Percentiles rank a stretch among this genome's conserved stretches.
Evolutionary conservation across 2,888 invertebrate genomes (phyloP).

Genomic region (Tanypteryx hageni): DNA sequence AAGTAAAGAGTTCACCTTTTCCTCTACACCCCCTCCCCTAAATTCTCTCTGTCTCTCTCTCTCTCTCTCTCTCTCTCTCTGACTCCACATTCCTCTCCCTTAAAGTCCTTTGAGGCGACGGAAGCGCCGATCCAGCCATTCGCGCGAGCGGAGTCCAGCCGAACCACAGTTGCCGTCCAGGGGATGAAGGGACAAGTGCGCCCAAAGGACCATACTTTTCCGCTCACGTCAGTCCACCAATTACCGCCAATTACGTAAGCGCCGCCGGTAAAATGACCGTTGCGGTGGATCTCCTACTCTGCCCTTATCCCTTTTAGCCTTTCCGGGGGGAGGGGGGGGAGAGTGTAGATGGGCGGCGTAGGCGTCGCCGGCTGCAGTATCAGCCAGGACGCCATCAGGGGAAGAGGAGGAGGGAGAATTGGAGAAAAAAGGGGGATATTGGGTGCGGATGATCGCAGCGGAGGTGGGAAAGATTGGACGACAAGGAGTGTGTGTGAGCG

Average conservation of each 20-base stretch:
- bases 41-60: conserved; percentile 1
- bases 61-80: conserved; percentile 21
- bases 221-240: conserved; percentile 62
- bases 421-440: not conserved
- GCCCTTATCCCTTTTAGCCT: not conserved
- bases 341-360: not conserved
- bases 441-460: not conserved
- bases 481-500: not conserved
- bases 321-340: not conserved
- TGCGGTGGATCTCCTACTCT: conserved; percentile 47
- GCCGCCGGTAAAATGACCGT: conserved; percentile 64
- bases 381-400: not conserved
- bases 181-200: conserved; percentile 57
- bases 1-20: conserved; percentile 20
- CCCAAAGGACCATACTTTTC: conserved; percentile 63
- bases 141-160: conserved; percentile 33
- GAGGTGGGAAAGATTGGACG: no score
- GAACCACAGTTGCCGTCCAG: conserved; percentile 37
- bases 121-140: conserved; percentile 42
- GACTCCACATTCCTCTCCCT: not conserved
- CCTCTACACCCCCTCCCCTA: not conserved
- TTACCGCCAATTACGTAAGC: conserved; percentile 64
- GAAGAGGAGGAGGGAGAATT: not conserved
- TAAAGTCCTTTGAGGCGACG: conserved; percentile 49
- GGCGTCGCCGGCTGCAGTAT: conserved; percentile 13